Base-by-base conservation (phyloP, 2,113 vertebrate species). In the Catharus minimus region DNA sequence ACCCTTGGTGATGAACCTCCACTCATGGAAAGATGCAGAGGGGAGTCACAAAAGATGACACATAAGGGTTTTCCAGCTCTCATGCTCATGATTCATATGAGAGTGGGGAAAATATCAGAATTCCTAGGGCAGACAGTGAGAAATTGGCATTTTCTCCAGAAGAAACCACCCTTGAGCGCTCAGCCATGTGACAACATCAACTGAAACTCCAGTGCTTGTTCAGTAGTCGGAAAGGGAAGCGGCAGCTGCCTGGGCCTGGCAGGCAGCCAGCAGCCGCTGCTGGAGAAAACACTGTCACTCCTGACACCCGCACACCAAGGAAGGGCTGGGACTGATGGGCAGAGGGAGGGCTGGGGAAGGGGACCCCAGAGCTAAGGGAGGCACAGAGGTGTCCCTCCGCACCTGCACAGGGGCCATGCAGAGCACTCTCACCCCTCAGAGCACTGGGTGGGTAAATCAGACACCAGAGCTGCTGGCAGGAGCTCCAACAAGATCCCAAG, bases 21-120 rank as follows among this genome's bases (percentile, higher is more conserved):
- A 53, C 8, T 84, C 8, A 1, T 50, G 62, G 58, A 69, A 28
- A 79, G 22, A 91, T 58, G 20, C 20, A 83, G 73, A 38, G 26
- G 53, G 55, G 55, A 80, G 46, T 88, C 84, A 94, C 80, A 81
- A 78, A 95, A 87, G 36, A 95, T 95, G 93, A 95, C 60, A 91
- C 39, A 41, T 27, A 53, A 90, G 58, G 50, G 5, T 86, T 89
- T 90, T 92, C 92, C 88, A 86, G 67, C 71, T 85, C 57, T 82
- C 22, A 79, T 71, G 80, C 46, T 91, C 4, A 2, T 96, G 96
- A 97, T 84, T 97, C 95, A 96, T 79, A 15, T 7, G 38, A 49
- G 41, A 94, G 79, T 39, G 62, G 69, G 58, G 91, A 95, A 50
- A 95, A 74, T 71, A 94, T 74, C 72, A 69, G 77, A 52, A 75